Evolutionary conservation across 2,113 vertebrate genomes (phyloP).

Genomic region (Burhinus bistriatus): DNA sequence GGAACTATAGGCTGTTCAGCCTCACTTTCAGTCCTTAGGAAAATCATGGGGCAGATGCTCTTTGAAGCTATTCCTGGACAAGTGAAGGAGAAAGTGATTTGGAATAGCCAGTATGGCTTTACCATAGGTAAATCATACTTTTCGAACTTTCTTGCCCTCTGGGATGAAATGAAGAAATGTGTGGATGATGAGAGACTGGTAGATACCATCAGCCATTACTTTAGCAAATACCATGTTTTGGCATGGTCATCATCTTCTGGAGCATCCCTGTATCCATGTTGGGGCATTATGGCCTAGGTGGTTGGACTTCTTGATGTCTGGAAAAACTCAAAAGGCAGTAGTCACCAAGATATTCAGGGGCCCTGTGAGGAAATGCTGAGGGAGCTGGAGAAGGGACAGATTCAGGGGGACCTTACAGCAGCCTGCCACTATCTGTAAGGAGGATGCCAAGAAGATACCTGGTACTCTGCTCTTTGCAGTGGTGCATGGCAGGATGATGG

Average conservation of each 20-base stretch:
- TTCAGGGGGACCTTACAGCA: not conserved
- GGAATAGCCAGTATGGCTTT: not conserved
- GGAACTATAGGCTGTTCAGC: not conserved
- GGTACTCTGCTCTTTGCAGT: not conserved
- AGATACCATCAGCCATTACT: not conserved
- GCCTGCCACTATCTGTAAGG: not conserved
- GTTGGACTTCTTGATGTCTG: not conserved
- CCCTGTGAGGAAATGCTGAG: not conserved
- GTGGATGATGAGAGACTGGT: not conserved
- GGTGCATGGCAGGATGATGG: accelerated
- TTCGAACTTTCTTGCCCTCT: not conserved
- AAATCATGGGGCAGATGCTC: not conserved
- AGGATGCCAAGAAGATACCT: not conserved
- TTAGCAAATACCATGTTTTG: not conserved
- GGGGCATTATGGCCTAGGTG: not conserved
- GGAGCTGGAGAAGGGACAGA: not conserved
- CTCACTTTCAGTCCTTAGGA: not conserved
- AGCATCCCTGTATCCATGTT: not conserved
- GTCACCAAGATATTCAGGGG: not conserved
- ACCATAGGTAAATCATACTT: not conserved
- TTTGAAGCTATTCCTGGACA: not conserved
- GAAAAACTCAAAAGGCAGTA: not conserved
- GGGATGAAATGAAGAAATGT: not conserved
- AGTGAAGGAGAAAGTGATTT: not conserved
- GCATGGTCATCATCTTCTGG: not conserved